Evolutionary conservation across 2,113 vertebrate species (phyloP).

Genomic region (Lophotis ruficrista): DNA sequence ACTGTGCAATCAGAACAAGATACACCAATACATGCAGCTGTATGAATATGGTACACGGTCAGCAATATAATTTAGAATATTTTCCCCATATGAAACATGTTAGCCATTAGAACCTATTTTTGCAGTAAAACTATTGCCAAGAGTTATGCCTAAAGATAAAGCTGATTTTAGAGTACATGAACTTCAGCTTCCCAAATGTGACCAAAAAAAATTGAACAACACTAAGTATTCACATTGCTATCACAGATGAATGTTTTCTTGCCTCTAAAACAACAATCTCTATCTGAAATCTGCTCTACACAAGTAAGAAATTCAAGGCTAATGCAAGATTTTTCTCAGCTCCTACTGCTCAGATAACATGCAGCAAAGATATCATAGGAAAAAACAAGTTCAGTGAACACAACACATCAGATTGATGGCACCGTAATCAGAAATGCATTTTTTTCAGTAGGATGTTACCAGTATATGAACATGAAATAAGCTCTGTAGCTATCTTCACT

Average conservation of each 20-base stretch:
- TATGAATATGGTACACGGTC: accelerated
- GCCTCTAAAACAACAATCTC: neutral
- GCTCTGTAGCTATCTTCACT: neutral
- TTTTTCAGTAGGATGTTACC: neutral
- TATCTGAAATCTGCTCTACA: neutral
- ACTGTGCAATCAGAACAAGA: neutral
- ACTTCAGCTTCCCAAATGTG: neutral
- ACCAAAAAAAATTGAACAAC: neutral
- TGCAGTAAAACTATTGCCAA: neutral
- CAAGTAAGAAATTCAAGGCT: neutral
- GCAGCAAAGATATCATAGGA: neutral
- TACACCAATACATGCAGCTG: neutral
- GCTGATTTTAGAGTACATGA: neutral
- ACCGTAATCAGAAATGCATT: neutral
- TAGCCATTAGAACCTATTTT: neutral
- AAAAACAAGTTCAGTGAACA: neutral
- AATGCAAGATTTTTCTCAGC: neutral
- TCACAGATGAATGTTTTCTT: neutral
- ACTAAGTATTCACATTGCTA: neutral
- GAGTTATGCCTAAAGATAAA: neutral
- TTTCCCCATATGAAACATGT: neutral
- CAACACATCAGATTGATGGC: neutral
- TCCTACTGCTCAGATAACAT: neutral
- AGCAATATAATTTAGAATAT: neutral
- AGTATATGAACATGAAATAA: neutral